Evolutionary conservation across 2,888 invertebrate species (phyloP), one percentile per base, ranked within the genome.

Genomic region (Noctua janthe): DNA sequence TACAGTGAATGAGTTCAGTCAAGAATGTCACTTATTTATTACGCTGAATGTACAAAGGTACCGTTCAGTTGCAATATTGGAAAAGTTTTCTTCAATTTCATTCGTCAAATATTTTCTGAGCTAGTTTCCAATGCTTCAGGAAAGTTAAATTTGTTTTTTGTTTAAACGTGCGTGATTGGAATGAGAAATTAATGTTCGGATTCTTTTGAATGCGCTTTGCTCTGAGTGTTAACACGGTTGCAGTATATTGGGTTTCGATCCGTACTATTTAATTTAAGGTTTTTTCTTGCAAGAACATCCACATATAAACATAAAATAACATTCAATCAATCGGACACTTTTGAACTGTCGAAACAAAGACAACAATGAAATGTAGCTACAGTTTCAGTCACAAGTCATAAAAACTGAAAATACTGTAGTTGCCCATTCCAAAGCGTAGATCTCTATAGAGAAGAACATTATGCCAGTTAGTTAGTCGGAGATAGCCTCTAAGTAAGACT

Each of bases 91-190:
- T 76, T 85, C 82, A 74, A 85, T 84, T 84, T 82, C 77, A 85
- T 85, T 85, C 82, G 56, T 82, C 86, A 85, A 82, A 85, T 85
- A 85, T 85, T 82, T 85, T 85, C 86, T 59, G 71, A 82, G 78
- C 82, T 84, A 75, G 84, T 85, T 82, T 85, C 73, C 74, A 85
- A 78, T 78, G 73, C 73, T 76, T 77, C 62, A 51, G 62, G 64
- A 74, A 76, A 82, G 67, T 85, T 82, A 71, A 78, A 84, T 84
- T 81, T 76, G 73, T 73, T 85, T 85, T 85, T 82, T 82, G 78
- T 82, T 74, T 78, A 78, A 82, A 43, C 59, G 71, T 74, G 23
- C 54, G 66, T 78, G 75, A 75, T 78, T 82, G 70, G 54, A 73
- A 73, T 39, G 29, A 59, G 69, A 75, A 76, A 85, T 73, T 71